phyloP scores from a whole-genome alignment of 2,888 invertebrate species.

The Cyaniris semiargus region DNA sequence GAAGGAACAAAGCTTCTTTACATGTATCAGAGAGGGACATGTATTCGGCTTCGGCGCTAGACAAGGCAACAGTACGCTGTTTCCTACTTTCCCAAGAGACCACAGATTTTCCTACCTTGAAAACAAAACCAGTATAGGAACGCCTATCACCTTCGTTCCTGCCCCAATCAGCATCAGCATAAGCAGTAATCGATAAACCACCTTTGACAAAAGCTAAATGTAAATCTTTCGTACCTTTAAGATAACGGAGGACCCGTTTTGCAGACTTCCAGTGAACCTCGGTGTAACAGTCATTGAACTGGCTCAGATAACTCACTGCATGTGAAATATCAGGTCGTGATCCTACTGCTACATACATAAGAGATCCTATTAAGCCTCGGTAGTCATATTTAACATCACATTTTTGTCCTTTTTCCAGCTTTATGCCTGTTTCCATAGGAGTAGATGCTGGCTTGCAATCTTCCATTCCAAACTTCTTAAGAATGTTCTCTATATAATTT shows the following conservation, averaged over 20 bases:
- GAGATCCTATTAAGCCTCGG: too few relatives aligned
- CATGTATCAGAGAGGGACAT: neutral
- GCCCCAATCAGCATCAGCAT: neutral
- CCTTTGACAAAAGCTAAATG: neutral
- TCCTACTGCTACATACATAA: too few relatives aligned
- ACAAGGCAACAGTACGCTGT: neutral
- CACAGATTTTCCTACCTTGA: too few relatives aligned
- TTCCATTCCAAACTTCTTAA: neutral
- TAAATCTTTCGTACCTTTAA: neutral
- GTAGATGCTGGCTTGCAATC: neutral
- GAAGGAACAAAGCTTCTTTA: constrained; percentile 8
- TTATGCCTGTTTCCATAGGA: neutral
- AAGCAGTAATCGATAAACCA: neutral
- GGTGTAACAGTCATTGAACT: too few relatives aligned
- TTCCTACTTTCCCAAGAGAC: neutral
- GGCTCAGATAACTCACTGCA: too few relatives aligned
- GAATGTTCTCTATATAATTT: constrained; percentile 1
- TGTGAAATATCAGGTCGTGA: neutral
- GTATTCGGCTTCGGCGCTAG: neutral
- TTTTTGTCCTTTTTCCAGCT: neutral
- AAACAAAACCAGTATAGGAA: too few relatives aligned
- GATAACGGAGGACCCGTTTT: neutral
- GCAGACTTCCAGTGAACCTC: neutral
- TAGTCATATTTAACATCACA: too few relatives aligned
- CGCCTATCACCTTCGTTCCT: too few relatives aligned